phyloP scores from a whole-genome alignment of 2,888 invertebrate genomes.

The Noctua pronuba region DNA sequence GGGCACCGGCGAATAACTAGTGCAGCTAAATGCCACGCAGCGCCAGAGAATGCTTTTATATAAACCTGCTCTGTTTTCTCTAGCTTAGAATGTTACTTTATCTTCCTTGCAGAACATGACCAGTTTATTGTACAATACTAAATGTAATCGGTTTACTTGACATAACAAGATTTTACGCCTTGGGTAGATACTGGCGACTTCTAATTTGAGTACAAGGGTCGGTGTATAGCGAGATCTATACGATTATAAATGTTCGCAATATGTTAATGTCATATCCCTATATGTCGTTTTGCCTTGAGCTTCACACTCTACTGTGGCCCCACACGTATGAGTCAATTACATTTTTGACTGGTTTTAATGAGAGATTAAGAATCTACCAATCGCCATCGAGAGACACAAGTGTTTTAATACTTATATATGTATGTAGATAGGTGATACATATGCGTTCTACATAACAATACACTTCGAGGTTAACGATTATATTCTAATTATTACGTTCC shows the following conservation, averaged over 20 bases:
- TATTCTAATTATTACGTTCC: slow-evolving; percentile 52
- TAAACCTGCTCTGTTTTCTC: slow-evolving; percentile 61
- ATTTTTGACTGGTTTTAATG: slow-evolving; percentile 60
- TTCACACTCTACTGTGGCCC: slow-evolving; percentile 44
- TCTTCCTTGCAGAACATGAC: slow-evolving; percentile 42
- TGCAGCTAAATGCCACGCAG: slow-evolving; percentile 70
- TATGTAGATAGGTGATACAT: slow-evolving; percentile 16
- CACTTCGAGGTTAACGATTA: slow-evolving; percentile 60
- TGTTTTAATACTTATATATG: slow-evolving; percentile 24
- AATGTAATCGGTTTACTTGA: slow-evolving; percentile 43
- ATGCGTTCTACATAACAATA: slow-evolving; percentile 51
- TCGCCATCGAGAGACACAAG: slow-evolving; percentile 28
- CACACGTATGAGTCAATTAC: slow-evolving; percentile 52
- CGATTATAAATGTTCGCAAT: slow-evolving; percentile 16
- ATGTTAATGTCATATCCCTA: slow-evolving; percentile 10
- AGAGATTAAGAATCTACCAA: slow-evolving; percentile 47
- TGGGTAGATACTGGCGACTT: neutral
- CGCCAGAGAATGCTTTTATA: slow-evolving; percentile 62
- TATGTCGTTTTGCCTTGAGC: slow-evolving; percentile 47
- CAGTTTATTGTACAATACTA: slow-evolving; percentile 54
- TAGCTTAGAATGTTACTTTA: slow-evolving; percentile 54
- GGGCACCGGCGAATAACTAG: slow-evolving; percentile 66
- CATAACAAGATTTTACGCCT: slow-evolving; percentile 26
- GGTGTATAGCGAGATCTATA: neutral
- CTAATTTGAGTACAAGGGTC: neutral